These are phyloP conservation scores for Gymnogyps californianus DNA, from an alignment of 2,113 vertebrate genomes.

Conservation along the genomic window DNA sequence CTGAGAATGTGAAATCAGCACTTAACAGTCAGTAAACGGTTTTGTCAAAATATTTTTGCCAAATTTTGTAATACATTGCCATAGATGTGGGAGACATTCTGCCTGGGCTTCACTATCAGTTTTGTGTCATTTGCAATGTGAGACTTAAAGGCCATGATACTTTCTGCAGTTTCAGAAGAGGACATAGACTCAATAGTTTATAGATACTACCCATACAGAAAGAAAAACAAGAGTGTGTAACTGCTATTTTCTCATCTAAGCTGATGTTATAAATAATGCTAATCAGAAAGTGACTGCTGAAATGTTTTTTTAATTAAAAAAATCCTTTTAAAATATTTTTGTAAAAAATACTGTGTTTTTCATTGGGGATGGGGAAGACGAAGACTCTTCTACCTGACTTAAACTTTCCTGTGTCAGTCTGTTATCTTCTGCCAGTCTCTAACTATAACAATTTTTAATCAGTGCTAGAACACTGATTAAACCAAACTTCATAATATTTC, in stretches of 20 bases:
- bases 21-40: background rate
- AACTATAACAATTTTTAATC: background rate
- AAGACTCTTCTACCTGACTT: background rate
- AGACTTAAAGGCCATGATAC: background rate
- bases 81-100: background rate
- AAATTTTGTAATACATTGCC: background rate
- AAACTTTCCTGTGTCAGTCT: background rate
- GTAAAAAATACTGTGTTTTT: background rate
- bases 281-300: background rate
- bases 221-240: background rate
- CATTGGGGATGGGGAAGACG: fast-evolving
- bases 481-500: background rate
- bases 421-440: background rate
- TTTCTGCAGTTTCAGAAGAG: background rate
- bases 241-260: background rate
- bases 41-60: background rate
- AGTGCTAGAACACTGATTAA: background rate
- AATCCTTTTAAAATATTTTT: background rate
- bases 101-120: background rate
- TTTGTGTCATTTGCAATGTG: background rate
- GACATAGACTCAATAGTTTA: background rate
- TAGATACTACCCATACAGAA: background rate
- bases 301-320: background rate
- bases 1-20: background rate
- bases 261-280: background rate